Conservation (phyloP, 2,888 invertebrate species). For the Nowickia ferox region DNA sequence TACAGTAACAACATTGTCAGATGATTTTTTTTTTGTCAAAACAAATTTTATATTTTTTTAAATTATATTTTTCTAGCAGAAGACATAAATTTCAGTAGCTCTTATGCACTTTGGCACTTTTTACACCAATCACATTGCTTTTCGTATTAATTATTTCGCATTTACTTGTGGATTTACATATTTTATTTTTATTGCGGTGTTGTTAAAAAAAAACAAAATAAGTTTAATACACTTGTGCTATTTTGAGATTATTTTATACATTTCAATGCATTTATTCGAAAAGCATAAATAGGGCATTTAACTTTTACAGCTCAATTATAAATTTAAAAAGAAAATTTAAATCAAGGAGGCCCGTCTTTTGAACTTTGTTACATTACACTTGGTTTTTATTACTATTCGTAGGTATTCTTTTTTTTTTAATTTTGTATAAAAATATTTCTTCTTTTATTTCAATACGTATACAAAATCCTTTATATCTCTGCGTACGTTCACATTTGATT, state of each 20-base stretch:
- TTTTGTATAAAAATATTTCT: not conserved
- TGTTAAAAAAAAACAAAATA: constrained; percentile 16
- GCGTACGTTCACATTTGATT: constrained; percentile 23
- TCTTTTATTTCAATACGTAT: not conserved
- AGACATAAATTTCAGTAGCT: not conserved
- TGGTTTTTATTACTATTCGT: not conserved
- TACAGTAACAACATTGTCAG: constrained; percentile 59
- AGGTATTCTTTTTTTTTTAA: constrained; percentile 8
- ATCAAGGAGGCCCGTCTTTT: constrained; percentile 33
- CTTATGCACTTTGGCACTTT: constrained; percentile 46
- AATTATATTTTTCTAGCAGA: not conserved
- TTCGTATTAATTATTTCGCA: constrained; percentile 26
- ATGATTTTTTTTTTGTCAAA: not conserved
- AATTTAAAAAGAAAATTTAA: not conserved
- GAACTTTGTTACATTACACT: constrained; percentile 18
- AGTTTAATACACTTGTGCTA: not conserved
- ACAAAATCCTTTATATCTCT: constrained; percentile 26
- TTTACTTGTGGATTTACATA: constrained; percentile 8
- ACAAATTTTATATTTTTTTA: not conserved
- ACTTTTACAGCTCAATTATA: not conserved
- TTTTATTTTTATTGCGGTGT: not conserved
- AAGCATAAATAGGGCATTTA: constrained; percentile 2
- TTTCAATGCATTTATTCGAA: constrained; percentile 1
- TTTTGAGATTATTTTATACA: constrained; percentile 27
- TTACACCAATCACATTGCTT: constrained; percentile 32